Conservation (phyloP, 2,888 invertebrate species). For the Podotricha telesiphe region DNA sequence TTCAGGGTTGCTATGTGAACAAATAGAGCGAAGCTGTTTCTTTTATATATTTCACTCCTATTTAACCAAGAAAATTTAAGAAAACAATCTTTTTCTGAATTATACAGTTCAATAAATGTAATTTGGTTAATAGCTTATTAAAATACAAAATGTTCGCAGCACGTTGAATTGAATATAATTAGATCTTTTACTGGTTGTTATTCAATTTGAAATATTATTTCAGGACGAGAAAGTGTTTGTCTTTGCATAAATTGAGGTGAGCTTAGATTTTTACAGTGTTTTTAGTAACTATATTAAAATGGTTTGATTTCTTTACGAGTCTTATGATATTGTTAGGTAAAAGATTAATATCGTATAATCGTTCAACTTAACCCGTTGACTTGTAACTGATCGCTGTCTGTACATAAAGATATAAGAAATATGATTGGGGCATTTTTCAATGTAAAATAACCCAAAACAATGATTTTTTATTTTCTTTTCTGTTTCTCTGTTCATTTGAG, state of each 20-base stretch:
- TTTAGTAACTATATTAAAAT: background rate
- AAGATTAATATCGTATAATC: no score
- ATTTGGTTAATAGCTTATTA: slow-evolving; percentile 15
- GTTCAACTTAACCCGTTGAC: no score
- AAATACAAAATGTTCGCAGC: background rate
- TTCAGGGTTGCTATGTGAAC: no score
- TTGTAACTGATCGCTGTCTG: no score
- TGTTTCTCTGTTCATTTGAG: no score
- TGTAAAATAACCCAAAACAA: no score
- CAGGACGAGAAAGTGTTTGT: slow-evolving; percentile 9
- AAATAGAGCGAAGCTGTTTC: no score
- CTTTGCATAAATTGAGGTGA: slow-evolving; percentile 5
- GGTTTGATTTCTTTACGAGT: background rate
- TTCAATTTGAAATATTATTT: slow-evolving; percentile 16
- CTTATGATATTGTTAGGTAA: no score
- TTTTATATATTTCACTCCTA: no score
- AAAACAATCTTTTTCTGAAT: background rate
- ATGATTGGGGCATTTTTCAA: no score
- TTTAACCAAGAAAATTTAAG: background rate
- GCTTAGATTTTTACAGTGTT: background rate
- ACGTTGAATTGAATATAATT: slow-evolving; percentile 5
- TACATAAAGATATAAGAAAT: no score
- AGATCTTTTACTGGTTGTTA: slow-evolving; percentile 4
- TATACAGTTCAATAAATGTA: background rate
- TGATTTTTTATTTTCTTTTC: no score